A percentile compares a stretch with the other conserved stretches of the same genome.
Evolutionary conservation across 2,888 invertebrate genomes (phyloP).

Genomic region (Ormyrus nitidulus): DNA sequence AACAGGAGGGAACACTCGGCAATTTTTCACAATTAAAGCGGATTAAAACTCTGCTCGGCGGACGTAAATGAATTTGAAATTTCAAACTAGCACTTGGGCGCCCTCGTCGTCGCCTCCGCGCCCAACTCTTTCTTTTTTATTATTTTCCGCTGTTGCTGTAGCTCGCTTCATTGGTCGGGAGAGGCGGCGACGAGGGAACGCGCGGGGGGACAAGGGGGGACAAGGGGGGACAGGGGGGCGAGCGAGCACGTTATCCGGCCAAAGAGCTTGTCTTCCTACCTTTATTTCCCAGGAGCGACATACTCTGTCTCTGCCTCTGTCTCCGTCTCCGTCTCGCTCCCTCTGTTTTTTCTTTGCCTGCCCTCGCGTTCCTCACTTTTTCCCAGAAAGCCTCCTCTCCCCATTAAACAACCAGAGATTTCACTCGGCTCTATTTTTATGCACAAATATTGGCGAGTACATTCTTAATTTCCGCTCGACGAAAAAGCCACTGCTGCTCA

Average conservation of each 20-base stretch:
- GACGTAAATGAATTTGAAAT: slow-evolving; percentile 70
- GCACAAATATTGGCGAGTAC: too few species aligned
- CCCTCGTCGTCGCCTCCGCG: slow-evolving; percentile 43
- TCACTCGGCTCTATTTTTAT: neutral
- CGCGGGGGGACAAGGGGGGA: neutral
- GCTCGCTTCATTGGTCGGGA: slow-evolving; percentile 55
- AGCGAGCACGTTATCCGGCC: slow-evolving; percentile 59
- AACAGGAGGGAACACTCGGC: slow-evolving; percentile 40
- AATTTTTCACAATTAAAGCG: slow-evolving; percentile 58
- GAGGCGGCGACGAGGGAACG: slow-evolving; percentile 59
- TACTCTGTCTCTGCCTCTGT: slow-evolving; percentile 55
- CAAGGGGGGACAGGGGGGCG: neutral
- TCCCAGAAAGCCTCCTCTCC: neutral
- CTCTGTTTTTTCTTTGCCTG: slow-evolving; percentile 10
- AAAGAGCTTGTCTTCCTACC: slow-evolving; percentile 64
- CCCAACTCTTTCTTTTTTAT: slow-evolving; percentile 54
- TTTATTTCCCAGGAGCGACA: slow-evolving; percentile 70
- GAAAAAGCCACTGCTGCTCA: too few species aligned
- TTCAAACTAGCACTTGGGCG: slow-evolving; percentile 64
- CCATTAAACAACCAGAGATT: too few species aligned
- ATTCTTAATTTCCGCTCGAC: too few species aligned
- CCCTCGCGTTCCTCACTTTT: slow-evolving; percentile 32
- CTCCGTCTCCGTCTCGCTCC: slow-evolving; percentile 18
- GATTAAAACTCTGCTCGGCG: slow-evolving; percentile 52
- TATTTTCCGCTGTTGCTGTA: slow-evolving; percentile 37